phyloP scores from a whole-genome alignment of 2,888 invertebrate species.

The Rhyacophila evoluta region DNA sequence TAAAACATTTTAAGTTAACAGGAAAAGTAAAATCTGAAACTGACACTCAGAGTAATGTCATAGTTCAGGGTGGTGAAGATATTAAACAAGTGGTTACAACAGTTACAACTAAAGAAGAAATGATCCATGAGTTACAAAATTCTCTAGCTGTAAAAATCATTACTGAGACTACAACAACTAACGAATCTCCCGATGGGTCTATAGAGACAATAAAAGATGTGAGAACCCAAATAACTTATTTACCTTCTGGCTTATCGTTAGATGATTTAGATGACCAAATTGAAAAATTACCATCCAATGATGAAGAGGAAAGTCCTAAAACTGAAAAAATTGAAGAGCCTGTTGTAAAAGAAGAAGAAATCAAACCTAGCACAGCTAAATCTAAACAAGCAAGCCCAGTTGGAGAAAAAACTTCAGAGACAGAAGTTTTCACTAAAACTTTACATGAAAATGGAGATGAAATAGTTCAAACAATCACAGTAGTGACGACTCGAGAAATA shows the following conservation, averaged over 20 bases:
- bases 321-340: not conserved
- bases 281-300: not conserved
- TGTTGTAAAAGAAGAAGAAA: conserved; percentile 56
- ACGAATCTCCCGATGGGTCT: conserved; percentile 63
- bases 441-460: conserved; percentile 66
- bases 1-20: conserved; percentile 63
- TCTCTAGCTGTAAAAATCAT: conserved; percentile 65
- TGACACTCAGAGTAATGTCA: conserved; percentile 68
- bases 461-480: conserved; percentile 66
- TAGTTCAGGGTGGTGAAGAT: conserved; percentile 65
- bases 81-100: conserved; percentile 65
- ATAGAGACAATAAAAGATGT: conserved; percentile 68
- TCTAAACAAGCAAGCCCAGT: conserved; percentile 64
- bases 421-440: conserved; percentile 66
- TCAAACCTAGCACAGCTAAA: conserved; percentile 52
- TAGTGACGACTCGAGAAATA: conserved; percentile 68
- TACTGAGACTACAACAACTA: conserved; percentile 67
- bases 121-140: conserved; percentile 63
- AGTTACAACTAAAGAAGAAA: conserved; percentile 66
- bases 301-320: not conserved
- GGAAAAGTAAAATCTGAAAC: conserved; percentile 65
- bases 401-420: conserved; percentile 67
- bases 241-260: conserved; percentile 65
- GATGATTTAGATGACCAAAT: conserved; percentile 60
- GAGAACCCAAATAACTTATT: conserved; percentile 67